Conservation (phyloP, 2,113 vertebrate species). For the Heterocephalus glaber region DNA sequence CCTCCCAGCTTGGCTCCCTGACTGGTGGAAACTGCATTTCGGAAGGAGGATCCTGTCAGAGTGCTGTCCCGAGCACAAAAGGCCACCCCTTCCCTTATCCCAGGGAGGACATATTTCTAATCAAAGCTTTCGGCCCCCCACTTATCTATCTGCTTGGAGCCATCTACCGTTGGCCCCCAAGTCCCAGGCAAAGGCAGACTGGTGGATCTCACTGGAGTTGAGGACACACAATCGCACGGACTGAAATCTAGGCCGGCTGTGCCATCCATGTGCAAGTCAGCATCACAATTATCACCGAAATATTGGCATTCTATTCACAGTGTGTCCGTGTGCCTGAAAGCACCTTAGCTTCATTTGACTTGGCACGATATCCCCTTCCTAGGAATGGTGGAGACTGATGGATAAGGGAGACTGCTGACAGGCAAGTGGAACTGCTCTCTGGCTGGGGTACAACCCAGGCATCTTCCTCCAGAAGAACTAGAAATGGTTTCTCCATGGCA, state of each 20-base stretch:
- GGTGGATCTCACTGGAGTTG: no score
- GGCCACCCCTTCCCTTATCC: not conserved
- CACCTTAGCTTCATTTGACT: not conserved
- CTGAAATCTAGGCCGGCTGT: accelerated
- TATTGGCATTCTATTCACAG: not conserved
- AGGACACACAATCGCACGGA: not conserved
- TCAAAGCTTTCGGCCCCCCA: accelerated
- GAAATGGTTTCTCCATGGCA: not conserved
- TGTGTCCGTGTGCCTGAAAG: not conserved
- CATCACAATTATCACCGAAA: not conserved
- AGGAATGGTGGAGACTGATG: not conserved
- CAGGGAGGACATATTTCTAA: not conserved
- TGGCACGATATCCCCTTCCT: not conserved
- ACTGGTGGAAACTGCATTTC: not conserved
- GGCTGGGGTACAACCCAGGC: not conserved
- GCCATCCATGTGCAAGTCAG: not conserved
- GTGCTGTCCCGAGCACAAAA: not conserved
- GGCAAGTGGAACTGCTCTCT: accelerated
- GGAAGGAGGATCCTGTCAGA: no score
- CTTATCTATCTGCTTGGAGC: no score
- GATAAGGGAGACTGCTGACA: accelerated
- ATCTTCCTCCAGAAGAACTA: not conserved
- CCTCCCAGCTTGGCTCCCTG: not conserved
- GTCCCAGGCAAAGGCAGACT: not conserved
- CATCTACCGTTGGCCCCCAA: accelerated